Evolutionary conservation across 2,888 invertebrate genomes (phyloP).

Genomic region (Hedya salicella): DNA sequence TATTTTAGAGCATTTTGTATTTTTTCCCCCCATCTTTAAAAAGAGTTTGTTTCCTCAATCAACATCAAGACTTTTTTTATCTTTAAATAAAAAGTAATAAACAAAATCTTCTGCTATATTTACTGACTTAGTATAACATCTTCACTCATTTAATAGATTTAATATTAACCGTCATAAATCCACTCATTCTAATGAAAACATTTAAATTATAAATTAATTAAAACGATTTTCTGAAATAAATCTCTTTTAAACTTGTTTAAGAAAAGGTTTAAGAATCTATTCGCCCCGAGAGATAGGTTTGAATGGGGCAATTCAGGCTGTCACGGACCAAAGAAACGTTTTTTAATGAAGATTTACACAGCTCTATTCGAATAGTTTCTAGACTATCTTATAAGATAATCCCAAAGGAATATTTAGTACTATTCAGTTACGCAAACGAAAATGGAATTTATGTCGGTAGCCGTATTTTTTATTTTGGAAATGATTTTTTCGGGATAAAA

Average conservation of each 20-base stretch:
- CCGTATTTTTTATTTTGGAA: no score
- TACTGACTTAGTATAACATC: not conserved
- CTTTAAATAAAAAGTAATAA: no score
- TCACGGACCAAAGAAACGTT: constrained; percentile 14
- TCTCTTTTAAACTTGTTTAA: not conserved
- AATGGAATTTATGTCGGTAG: not conserved
- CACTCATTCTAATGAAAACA: not conserved
- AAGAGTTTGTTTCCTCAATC: no score
- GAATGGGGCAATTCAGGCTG: constrained; percentile 13
- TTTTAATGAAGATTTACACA: constrained; percentile 40
- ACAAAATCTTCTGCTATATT: not conserved
- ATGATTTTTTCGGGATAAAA: no score
- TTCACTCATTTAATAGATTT: not conserved
- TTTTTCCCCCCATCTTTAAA: no score
- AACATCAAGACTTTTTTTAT: no score
- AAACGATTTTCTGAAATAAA: not conserved
- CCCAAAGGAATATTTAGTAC: not conserved
- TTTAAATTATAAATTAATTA: not conserved
- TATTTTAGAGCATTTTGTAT: no score
- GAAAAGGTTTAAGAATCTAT: constrained; percentile 16
- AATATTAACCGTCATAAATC: not conserved
- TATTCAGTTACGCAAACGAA: not conserved
- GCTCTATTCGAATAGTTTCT: constrained; percentile 10
- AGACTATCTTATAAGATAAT: not conserved
- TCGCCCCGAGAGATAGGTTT: constrained; percentile 4